phyloP scores from a whole-genome alignment of 2,797 vertebrate genomes.

The Trachurus trachurus region DNA sequence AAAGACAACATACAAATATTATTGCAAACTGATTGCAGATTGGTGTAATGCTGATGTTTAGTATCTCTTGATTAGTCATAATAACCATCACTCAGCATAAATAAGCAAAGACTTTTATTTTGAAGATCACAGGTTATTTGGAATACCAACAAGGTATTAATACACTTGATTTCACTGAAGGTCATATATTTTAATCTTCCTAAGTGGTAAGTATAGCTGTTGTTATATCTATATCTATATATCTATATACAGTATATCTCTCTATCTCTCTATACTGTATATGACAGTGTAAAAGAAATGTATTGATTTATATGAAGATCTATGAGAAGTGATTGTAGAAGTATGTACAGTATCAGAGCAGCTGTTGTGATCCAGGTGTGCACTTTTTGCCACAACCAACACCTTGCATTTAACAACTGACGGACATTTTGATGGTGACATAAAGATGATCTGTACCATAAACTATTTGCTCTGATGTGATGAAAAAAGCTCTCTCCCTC shows the following conservation, averaged over 20 bases:
- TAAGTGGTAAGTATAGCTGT: background rate
- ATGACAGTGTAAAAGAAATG: background rate
- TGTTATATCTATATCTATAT: too few species aligned
- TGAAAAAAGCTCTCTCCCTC: constrained; percentile 1
- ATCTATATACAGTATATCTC: too few species aligned
- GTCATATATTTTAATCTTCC: background rate
- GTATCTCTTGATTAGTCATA: background rate
- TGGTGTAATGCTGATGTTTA: background rate
- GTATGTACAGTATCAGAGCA: background rate
- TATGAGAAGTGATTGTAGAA: background rate
- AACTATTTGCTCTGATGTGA: constrained; percentile 5
- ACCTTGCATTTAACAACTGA: background rate
- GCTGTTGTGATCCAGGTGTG: background rate
- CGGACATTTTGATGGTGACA: background rate
- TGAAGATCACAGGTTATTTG: background rate
- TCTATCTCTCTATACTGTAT: too few species aligned
- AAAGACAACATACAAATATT: too few species aligned
- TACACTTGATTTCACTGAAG: background rate
- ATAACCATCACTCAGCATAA: background rate
- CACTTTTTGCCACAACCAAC: background rate
- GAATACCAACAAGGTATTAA: background rate
- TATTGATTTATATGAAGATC: background rate
- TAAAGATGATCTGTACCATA: constrained; percentile 6
- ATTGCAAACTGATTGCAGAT: background rate
- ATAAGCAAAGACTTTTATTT: background rate